Conservation (phyloP, 2,888 invertebrate species). For the Metalampra italica region DNA sequence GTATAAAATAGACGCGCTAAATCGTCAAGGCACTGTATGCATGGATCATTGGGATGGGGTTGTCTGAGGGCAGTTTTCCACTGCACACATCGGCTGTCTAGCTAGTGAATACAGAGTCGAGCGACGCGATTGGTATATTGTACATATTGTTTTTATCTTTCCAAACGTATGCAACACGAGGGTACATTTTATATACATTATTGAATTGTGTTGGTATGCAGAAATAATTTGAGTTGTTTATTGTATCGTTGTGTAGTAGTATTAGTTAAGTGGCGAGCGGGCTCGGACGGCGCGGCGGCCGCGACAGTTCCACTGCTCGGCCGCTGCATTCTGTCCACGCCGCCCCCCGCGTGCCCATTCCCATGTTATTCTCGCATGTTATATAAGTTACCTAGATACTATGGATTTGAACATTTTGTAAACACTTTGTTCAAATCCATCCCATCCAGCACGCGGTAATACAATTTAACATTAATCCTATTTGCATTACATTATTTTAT, state of each 20-base stretch:
- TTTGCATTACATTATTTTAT: slow-evolving; percentile 53
- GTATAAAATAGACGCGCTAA: slow-evolving; percentile 19
- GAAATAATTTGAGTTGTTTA: slow-evolving; percentile 74
- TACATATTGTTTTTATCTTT: slow-evolving; percentile 69
- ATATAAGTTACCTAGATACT: slow-evolving; percentile 21
- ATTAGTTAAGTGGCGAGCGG: slow-evolving; percentile 62
- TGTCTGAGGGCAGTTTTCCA: too few relatives aligned
- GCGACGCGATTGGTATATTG: slow-evolving; percentile 52
- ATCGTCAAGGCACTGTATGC: too few relatives aligned
- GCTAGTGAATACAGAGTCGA: slow-evolving; percentile 44
- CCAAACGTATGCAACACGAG: slow-evolving; percentile 58
- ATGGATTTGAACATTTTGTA: too few relatives aligned
- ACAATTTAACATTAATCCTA: slow-evolving; percentile 51
- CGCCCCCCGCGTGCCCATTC: slow-evolving; percentile 50
- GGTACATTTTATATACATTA: slow-evolving; percentile 45
- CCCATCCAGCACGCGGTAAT: too few relatives aligned
- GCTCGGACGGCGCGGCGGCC: slow-evolving; percentile 58
- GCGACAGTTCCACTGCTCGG: slow-evolving; percentile 64
- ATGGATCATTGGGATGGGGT: too few relatives aligned
- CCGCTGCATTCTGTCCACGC: slow-evolving; percentile 68
- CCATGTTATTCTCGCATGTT: slow-evolving; percentile 61
- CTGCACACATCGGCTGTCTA: slow-evolving; percentile 44
- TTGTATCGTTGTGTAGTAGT: slow-evolving; percentile 75
- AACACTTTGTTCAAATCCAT: too few relatives aligned
- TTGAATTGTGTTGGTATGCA: slow-evolving; percentile 61